A percentile compares a stretch with the other conserved stretches of the same genome.
Conservation (phyloP, 2,797 vertebrate species). For the Luscinia megarhynchos region DNA sequence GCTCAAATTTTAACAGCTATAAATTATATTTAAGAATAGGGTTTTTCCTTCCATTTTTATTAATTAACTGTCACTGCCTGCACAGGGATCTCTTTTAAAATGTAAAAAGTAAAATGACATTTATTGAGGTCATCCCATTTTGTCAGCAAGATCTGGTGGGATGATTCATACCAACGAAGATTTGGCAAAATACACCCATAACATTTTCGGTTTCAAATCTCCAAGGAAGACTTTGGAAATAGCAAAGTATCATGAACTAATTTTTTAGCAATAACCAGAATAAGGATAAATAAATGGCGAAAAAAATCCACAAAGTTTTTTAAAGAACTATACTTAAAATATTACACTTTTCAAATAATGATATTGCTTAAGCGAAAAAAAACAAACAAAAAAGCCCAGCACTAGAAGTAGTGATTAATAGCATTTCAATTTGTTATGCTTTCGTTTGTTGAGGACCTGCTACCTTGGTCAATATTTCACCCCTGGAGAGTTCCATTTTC, state of each 20-base stretch:
- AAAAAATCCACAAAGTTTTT: neutral
- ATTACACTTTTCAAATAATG: constrained; percentile 2
- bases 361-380: neutral
- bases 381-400: neutral
- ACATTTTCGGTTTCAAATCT: constrained; percentile 38
- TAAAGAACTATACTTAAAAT: neutral
- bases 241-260: neutral
- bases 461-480: constrained; percentile 44
- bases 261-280: constrained; percentile 26
- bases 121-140: neutral
- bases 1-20: neutral
- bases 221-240: neutral
- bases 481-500: constrained; percentile 40
- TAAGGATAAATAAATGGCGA: neutral
- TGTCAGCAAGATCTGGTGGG: neutral
- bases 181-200: neutral
- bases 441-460: neutral
- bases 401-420: constrained; percentile 44
- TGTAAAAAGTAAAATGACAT: neutral
- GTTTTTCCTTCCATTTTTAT: neutral
- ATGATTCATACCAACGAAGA: neutral
- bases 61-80: neutral
- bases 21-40: neutral
- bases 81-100: neutral
- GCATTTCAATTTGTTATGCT: constrained; percentile 18